Conservation (phyloP, 2,113 vertebrate genomes). For the Chauna torquata region DNA sequence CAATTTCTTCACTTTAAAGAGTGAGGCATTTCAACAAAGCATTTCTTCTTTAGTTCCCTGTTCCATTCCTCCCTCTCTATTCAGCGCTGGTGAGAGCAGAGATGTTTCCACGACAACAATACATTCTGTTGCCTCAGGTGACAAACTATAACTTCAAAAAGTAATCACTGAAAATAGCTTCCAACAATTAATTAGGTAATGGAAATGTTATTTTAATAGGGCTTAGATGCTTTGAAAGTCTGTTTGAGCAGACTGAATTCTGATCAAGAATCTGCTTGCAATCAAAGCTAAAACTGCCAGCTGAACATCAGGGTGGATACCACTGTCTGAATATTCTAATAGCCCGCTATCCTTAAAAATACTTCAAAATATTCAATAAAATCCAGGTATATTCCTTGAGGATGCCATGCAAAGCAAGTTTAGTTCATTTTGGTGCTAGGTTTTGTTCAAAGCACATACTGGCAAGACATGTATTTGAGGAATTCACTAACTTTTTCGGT, state of each 20-base stretch:
- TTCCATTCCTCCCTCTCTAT: not conserved
- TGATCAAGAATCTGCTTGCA: not conserved
- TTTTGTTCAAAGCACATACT: not conserved
- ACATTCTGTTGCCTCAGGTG: slow-evolving; percentile 45
- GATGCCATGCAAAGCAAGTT: not conserved
- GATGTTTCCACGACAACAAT: slow-evolving; percentile 64
- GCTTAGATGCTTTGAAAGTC: not conserved
- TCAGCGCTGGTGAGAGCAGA: not conserved
- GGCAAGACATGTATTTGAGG: not conserved
- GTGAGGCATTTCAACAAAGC: slow-evolving; percentile 28
- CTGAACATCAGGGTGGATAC: not conserved
- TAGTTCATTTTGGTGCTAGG: not conserved
- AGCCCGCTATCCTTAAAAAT: not conserved
- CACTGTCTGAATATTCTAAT: not conserved
- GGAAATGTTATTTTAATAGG: slow-evolving; percentile 55
- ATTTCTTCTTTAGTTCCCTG: not conserved
- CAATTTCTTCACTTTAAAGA: slow-evolving; percentile 7
- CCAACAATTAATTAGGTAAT: slow-evolving; percentile 45
- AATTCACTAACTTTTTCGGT: not conserved
- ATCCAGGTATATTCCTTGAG: not conserved
- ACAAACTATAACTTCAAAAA: slow-evolving; percentile 60
- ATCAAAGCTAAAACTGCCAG: not conserved
- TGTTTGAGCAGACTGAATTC: not conserved
- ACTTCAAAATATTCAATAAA: not conserved
- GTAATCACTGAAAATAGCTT: slow-evolving; percentile 36